Percentiles rank a stretch among this genome's conserved stretches.
Conservation (phyloP, 1,140 invertebrate genomes). For the Sarcophaga bullata region DNA sequence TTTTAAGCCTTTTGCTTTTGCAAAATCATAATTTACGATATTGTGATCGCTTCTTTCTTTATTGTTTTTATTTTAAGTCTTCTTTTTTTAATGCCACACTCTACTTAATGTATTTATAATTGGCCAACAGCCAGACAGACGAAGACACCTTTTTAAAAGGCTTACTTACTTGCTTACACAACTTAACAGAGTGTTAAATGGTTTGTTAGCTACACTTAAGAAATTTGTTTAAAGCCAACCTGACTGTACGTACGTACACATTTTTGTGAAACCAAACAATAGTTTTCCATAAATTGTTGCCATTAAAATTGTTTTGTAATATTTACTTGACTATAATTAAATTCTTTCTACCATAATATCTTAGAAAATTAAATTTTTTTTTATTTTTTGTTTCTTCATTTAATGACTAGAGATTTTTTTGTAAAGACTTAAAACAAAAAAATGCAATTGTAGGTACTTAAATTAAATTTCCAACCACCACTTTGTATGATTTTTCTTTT, state of each 20-base stretch:
- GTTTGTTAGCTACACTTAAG: neutral
- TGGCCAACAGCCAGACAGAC: neutral
- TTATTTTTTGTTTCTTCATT: neutral
- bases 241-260: too few species aligned
- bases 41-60: neutral
- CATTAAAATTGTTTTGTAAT: too few species aligned
- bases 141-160: neutral
- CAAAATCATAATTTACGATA: neutral
- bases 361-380: neutral
- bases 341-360: neutral
- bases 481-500: neutral
- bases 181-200: neutral
- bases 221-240: too few species aligned
- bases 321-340: too few species aligned
- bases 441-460: neutral
- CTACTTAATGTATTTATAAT: constrained; percentile 25
- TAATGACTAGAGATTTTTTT: constrained; percentile 2
- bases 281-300: too few species aligned
- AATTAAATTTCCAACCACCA: neutral
- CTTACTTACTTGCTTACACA: neutral
- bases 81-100: neutral
- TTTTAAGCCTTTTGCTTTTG: neutral
- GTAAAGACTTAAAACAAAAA: neutral
- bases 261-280: too few species aligned
- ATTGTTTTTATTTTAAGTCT: neutral